Base-by-base conservation (phyloP, 2,888 invertebrate genomes). In the Polia nebulosa region DNA sequence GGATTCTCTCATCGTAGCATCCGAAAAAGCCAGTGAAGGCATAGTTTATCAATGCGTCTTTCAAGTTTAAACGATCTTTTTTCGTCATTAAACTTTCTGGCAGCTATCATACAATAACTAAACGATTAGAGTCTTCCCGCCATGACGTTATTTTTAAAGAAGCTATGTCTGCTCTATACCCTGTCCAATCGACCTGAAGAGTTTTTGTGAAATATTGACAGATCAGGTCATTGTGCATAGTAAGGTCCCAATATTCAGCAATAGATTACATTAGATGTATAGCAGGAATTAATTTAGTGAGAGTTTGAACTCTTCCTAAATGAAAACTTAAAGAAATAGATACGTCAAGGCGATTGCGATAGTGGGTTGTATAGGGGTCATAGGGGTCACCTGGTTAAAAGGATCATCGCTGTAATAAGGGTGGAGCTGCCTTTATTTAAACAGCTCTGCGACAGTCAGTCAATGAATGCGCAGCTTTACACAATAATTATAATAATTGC, bases 401-500 rank as follows among this genome's bases (percentile, higher is more conserved):
- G 13, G 20, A 15, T 15, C 22, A 8, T 8, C 47, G 5, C 13
- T 8, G 22, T n/a, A 22, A 5, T 51, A 3, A 45, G 22, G 15
- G 7, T n/a, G 22, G 4, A 57, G 8, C 20, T 20, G 39, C 15
- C 32, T 11, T 41, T 29, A 27, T n/a, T 15, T 17, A 15, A 32
- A 22, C 1, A 29, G 1, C 8, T 34, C 25, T 25, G 47, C 44
- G 56, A 52, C 15, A 55, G 3, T 44, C 39, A 39, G 25, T 1
- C 34, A 5, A 47, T 58, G 77, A 63, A 64, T 80, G 58, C 22
- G 41, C 63, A 25, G 65, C 82, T 76, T 82, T 82, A 77, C n/a
- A 58, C 72, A 68, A 78, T 81, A 74, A 78, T 80, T 67, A 81
- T 71, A 68, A 77, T 77, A 79, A 79, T 75, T 69, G 66, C 74